phyloP scores from a whole-genome alignment of 2,113 vertebrate species.

The Mormyrus lacerda region DNA sequence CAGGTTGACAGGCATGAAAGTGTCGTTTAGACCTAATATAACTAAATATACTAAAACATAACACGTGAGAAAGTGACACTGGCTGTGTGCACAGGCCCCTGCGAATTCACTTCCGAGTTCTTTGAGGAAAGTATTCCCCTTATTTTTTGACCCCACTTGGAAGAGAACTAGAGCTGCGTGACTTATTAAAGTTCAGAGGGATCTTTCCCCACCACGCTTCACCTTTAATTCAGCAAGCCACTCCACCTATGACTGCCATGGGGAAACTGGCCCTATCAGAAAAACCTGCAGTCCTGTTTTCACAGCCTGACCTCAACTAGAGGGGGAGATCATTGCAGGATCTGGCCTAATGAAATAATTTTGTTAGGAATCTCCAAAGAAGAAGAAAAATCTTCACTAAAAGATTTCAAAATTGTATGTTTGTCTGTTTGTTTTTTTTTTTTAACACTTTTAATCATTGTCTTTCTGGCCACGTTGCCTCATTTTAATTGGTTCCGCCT shows the following conservation, averaged over 20 bases:
- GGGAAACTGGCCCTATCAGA: neutral
- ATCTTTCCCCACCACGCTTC: neutral
- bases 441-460: neutral
- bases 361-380: neutral
- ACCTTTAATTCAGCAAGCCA: neutral
- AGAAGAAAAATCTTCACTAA: neutral
- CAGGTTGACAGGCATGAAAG: neutral
- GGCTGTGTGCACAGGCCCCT: neutral
- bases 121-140: neutral
- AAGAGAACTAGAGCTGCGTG: neutral
- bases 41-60: neutral
- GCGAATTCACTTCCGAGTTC: neutral
- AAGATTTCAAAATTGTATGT: neutral
- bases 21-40: neutral
- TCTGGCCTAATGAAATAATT: neutral
- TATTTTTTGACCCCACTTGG: neutral
- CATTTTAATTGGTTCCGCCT: conserved; percentile 6
- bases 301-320: neutral
- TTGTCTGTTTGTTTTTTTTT: neutral
- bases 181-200: conserved; percentile 2
- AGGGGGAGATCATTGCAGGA: neutral
- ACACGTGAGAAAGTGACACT: neutral
- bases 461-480: neutral
- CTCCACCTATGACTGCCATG: neutral
- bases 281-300: neutral